phyloP scores from a whole-genome alignment of 2,113 vertebrate genomes.

The Ibidorhyncha struthersii region DNA sequence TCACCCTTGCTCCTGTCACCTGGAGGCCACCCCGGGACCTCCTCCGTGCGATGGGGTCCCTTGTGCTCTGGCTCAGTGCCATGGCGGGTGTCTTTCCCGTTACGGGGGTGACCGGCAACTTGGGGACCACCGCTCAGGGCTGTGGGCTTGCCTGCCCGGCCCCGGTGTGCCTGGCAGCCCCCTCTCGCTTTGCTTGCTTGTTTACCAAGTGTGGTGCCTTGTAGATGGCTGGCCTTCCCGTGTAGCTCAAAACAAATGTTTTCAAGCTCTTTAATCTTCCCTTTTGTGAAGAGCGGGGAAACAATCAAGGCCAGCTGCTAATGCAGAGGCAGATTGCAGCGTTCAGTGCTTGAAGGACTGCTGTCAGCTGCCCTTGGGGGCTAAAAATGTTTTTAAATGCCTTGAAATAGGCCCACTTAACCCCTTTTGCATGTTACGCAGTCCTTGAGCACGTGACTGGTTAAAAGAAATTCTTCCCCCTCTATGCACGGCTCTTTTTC shows the following conservation, averaged over 20 bases:
- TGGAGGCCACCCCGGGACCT: fast-evolving
- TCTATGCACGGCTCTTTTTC: background rate
- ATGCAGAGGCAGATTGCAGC: background rate
- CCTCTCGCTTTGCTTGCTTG: background rate
- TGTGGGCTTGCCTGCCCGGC: background rate
- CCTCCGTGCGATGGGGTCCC: background rate
- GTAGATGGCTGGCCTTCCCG: background rate
- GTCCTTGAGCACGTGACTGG: background rate
- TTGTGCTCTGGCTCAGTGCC: fast-evolving
- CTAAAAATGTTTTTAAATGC: background rate
- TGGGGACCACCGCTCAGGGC: fast-evolving
- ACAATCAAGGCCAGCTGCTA: constrained; percentile 39
- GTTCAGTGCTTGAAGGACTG: background rate
- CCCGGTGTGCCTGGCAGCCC: background rate
- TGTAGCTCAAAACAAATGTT: constrained; percentile 18
- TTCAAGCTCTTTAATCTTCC: constrained; percentile 16
- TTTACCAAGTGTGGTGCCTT: background rate
- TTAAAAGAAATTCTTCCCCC: background rate
- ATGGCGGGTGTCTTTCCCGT: fast-evolving
- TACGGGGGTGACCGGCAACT: background rate
- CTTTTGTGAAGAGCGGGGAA: background rate
- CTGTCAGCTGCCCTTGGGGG: background rate
- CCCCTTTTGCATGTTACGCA: background rate
- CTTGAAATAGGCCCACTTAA: constrained; percentile 1
- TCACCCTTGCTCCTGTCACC: background rate